Percentiles rank a stretch among this genome's conserved stretches.
Conservation (phyloP, 1,140 invertebrate species). For the Ips typographus region DNA sequence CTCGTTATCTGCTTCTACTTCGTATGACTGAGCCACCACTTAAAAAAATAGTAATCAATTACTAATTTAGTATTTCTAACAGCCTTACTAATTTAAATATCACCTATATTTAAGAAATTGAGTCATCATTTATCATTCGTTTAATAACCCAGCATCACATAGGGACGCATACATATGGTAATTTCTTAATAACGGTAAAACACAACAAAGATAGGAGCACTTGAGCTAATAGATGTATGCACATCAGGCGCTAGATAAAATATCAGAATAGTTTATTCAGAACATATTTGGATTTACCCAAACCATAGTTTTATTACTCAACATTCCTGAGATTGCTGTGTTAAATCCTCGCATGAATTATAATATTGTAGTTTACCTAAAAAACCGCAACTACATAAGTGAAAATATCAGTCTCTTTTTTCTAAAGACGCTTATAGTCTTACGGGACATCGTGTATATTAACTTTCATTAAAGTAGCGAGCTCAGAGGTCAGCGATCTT, state of each 20-base stretch:
- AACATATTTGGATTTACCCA: slow-evolving; percentile 1
- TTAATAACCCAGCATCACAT: neutral
- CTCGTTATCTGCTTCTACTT: slow-evolving; percentile 81
- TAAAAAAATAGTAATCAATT: slow-evolving; percentile 12
- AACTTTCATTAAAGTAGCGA: too few species aligned
- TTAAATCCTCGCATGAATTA: too few species aligned
- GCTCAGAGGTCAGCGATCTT: slow-evolving; percentile 10
- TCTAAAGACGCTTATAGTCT: too few species aligned
- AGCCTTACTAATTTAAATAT: too few species aligned
- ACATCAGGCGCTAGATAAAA: too few species aligned
- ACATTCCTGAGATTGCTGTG: neutral
- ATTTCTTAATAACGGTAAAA: slow-evolving; percentile 6
- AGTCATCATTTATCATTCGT: neutral
- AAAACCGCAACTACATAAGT: too few species aligned
- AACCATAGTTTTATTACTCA: slow-evolving; percentile 1
- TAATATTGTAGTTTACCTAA: too few species aligned
- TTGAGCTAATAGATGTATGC: too few species aligned
- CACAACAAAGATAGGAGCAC: neutral
- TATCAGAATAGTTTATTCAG: neutral
- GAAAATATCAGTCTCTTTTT: too few species aligned
- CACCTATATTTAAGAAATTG: too few species aligned
- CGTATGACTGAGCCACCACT: slow-evolving; percentile 82
- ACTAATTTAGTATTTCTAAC: neutral
- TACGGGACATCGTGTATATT: too few species aligned
- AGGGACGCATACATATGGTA: neutral